Evolutionary conservation across 2,888 invertebrate genomes (phyloP), one percentile per base, ranked within the genome.

Genomic region (Brachylomia viminalis): DNA sequence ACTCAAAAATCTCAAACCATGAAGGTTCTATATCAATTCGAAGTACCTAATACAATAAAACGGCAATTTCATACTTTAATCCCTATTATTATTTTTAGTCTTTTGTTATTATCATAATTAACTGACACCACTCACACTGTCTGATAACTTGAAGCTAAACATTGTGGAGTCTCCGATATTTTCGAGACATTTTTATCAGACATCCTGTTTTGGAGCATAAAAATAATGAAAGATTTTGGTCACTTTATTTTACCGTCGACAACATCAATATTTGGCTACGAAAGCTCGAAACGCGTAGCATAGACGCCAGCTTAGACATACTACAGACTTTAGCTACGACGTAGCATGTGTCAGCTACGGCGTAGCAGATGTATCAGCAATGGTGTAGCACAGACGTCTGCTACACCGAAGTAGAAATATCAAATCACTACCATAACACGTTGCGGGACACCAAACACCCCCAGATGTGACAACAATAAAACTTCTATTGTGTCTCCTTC

Each of bases 101-200:
- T n/a, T n/a, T n/a, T n/a, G n/a, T n/a, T n/a, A n/a, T n/a, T n/a
- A n/a, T n/a, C n/a, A n/a, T n/a, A n/a, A n/a, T n/a, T n/a, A n/a
- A n/a, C n/a, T n/a, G n/a, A n/a, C n/a, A n/a, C n/a, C n/a, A n/a
- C n/a, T n/a, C n/a, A n/a, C n/a, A n/a, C n/a, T n/a, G n/a, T n/a
- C n/a, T n/a, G n/a, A n/a, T n/a, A n/a, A n/a, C n/a, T n/a, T n/a
- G 38, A 38, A 38, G 38, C 52, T 70, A 54, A 23, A 52, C 71
- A 3, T 17, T n/a, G 17, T 38, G 23, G 30, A n/a, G 4, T 52
- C 13, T 52, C 15, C 27, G 42, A 49, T 42, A 17, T n/a, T 30
- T 23, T 64, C 6, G 17, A 30, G 10, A 38, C 23, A 38, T 71
- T 71, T 33, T 62, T n/a, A 20, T 69, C 23, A 15, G 45, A 65